phyloP scores from a whole-genome alignment of 2,797 vertebrate genomes.

The Rhabdomys pumilio region DNA sequence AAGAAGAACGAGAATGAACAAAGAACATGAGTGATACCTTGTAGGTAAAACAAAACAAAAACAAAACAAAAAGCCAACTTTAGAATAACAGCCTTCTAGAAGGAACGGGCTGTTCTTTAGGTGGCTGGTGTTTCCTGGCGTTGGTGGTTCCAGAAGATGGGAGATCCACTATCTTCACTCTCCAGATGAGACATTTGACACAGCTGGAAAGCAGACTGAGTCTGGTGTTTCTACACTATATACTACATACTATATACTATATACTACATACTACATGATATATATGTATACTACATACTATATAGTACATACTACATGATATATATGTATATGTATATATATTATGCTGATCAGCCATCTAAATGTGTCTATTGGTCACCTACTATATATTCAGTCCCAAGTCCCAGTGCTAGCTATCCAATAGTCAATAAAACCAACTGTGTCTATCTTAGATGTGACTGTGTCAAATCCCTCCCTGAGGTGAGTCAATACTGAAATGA shows the following conservation, averaged over 20 bases:
- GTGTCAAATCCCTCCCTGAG: neutral
- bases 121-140: neutral
- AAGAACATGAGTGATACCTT: neutral
- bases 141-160: neutral
- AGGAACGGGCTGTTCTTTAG: neutral
- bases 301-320: too few relatives aligned
- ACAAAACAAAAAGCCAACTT: neutral
- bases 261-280: neutral
- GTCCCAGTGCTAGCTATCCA: neutral
- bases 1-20: neutral
- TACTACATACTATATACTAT: neutral
- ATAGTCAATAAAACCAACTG: neutral
- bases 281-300: neutral
- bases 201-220: neutral
- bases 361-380: slow-evolving; percentile 19
- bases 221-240: neutral
- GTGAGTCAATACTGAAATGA: neutral
- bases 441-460: neutral
- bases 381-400: slow-evolving; percentile 5
- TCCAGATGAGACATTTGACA: neutral
- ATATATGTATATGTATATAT: neutral
- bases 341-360: slow-evolving; percentile 1
- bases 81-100: neutral
- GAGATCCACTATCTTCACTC: neutral
- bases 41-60: neutral